Conservation (phyloP, 2,797 vertebrate species). For the Darevskia mixta region DNA sequence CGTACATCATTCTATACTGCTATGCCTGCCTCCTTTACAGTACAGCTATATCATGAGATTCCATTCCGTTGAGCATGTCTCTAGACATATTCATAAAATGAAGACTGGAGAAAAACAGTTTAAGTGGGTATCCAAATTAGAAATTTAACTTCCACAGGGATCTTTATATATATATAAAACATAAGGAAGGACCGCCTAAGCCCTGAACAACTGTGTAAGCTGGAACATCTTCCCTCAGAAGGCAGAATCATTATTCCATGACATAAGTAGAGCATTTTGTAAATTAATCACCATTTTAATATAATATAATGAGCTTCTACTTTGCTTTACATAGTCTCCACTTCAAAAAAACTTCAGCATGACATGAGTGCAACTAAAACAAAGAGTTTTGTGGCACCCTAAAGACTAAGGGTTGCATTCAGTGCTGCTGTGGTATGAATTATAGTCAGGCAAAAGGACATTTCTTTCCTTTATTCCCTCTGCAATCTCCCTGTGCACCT, state of each 20-base stretch:
- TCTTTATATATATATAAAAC: neutral
- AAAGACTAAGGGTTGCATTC: no score
- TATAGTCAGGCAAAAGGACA: no score
- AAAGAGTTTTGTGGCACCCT: no score
- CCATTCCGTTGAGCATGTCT: conserved; percentile 32
- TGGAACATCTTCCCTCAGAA: neutral
- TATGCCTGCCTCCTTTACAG: conserved; percentile 62
- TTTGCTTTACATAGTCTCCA: neutral
- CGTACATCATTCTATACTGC: conserved; percentile 68
- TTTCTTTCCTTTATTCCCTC: no score
- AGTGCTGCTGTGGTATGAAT: no score
- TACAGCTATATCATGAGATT: conserved; percentile 65
- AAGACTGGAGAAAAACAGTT: conserved; percentile 25
- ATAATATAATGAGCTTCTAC: conserved; percentile 4
- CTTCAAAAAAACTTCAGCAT: neutral
- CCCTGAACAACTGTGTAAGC: neutral
- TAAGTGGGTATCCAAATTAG: conserved; percentile 29
- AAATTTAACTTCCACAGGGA: neutral
- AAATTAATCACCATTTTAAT: conserved; percentile 8
- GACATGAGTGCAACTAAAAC: neutral
- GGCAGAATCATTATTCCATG: conserved; percentile 7
- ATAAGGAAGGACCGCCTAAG: neutral
- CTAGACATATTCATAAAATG: conserved; percentile 56
- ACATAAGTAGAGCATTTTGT: neutral
- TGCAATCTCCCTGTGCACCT: no score